Base-by-base conservation (phyloP, 2,888 invertebrate species). In the Papilio protenor region DNA sequence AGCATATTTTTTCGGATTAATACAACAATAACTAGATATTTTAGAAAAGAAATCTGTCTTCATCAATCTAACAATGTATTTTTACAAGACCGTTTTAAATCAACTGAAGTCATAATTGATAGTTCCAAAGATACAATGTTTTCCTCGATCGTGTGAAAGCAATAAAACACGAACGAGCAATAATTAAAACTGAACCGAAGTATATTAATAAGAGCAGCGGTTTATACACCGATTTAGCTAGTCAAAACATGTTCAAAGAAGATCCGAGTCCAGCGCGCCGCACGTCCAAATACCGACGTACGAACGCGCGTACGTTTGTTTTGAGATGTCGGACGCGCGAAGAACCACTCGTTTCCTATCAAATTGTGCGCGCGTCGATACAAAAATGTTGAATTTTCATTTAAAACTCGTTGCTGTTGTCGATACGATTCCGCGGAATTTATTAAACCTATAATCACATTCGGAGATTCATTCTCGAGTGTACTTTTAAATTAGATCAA, bases 201-300 rank as follows among this genome's bases (percentile, higher is more conserved):
- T 82, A 81, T 84, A 82, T 83, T 80, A 79, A 81, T 84, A 83
- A 81, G 85, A 85, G 82, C 84, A 80, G 83, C 84, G 85, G 89
- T 89, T 88, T 88, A 91, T 86, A 87, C 87, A 85, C 87, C 86
- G 87, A 90, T 89, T 89, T 87, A 87, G 86, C 84, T 84, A 89
- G 91, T 94, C 94, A 94, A 92, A 94, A 94, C 91, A 93, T 91
- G 88, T 91, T 89, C 83, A 87, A 87, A 91, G 89, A 89, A 86
- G 84, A 84, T 87, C 85, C 86, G 87, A 88, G 88, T 86, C 85
- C 85, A 84, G 90, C 85, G 85, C 87, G 83, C 81, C 88, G 84
- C 84, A 84, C 85, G 90, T 89, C 87, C 83, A 86, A 87, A 86
- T 86, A 88, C 88, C 88, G 89, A 89, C 89, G 87, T 85, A 82